Base-by-base conservation (phyloP, 2,888 invertebrate genomes). In the Melanchra persicariae region DNA sequence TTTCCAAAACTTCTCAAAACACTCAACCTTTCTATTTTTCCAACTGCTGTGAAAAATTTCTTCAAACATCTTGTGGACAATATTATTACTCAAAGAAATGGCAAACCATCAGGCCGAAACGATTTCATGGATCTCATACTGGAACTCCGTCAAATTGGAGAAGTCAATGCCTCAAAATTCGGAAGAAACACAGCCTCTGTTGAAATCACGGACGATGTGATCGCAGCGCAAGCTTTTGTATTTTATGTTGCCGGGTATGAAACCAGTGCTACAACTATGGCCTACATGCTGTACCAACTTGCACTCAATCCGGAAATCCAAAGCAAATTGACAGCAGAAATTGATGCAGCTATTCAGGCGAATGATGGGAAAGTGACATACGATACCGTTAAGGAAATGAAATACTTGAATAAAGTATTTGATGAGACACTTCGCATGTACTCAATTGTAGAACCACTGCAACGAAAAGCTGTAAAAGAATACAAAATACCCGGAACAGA, bases 241-340 rank as follows among this genome's bases (percentile, higher is more conserved):
- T 95, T 96, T 80, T 95, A 93, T 70, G 86, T 88, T 2, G 96
- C 91, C 12, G 96, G 96, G 0, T 96, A 93, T 77, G 96, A 95
- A 77, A 95, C 95, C 1, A 93, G 92, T 52, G 92, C 96, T 0
- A 91, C 93, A 0, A 91, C 93, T 0, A 87, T 95, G 77, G 74
- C 91, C 0, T 94, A 90, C 58, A 75, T 91, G 54, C n/a, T 81
- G 19, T 82, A 81, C 51, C 64, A 79, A 22, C 47, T 81, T 26
- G 79, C 81, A 12, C 47, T 83, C 5, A 89, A 95, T 78, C 91
- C 88, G 19, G 86, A 93, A 1, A 77, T 95, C 0, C 96, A 96
- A 84, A 87, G 90, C 0, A 93, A 89, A 82, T 57, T 94, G 5
- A 73, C 82, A 7, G 73, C 71, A 26, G 90, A 92, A 84, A 88